phyloP scores from a whole-genome alignment of 2,797 vertebrate genomes.

The Astyanax mexicanus region DNA sequence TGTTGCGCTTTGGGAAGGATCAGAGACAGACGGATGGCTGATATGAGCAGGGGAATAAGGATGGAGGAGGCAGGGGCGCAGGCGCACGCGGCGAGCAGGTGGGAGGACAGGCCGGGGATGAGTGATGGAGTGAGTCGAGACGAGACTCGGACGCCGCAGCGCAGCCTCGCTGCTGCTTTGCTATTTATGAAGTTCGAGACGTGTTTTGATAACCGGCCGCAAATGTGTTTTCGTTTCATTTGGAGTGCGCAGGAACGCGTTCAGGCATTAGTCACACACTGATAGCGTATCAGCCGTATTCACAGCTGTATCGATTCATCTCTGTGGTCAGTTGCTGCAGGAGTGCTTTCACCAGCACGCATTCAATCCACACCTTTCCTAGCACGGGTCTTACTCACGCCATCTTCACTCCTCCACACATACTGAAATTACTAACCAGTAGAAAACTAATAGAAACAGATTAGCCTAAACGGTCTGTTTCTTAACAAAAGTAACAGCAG shows the following conservation, averaged over 20 bases:
- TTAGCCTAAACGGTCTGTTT: too few species aligned
- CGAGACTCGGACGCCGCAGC: neutral
- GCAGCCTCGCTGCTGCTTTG: neutral
- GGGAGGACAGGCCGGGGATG: constrained; percentile 24
- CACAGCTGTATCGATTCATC: constrained; percentile 45
- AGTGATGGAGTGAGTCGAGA: constrained; percentile 29
- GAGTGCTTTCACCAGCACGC: constrained; percentile 54
- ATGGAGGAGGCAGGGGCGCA: constrained; percentile 22
- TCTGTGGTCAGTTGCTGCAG: constrained; percentile 54
- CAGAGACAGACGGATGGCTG: constrained; percentile 51
- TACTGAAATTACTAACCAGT: neutral
- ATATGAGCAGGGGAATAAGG: constrained; percentile 37
- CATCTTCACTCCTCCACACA: neutral
- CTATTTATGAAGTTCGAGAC: neutral
- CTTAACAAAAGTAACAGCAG: too few species aligned
- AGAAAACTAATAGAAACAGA: neutral
- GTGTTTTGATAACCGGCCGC: constrained; percentile 32
- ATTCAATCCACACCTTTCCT: constrained; percentile 26
- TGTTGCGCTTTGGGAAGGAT: constrained; percentile 54
- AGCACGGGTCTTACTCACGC: neutral
- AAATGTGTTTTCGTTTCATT: constrained; percentile 35
- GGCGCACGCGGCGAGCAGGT: constrained; percentile 12
- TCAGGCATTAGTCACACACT: constrained; percentile 30
- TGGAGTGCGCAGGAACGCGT: constrained; percentile 2
- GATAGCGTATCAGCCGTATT: constrained; percentile 31